Evolutionary conservation across 2,113 vertebrate species (phyloP), one percentile per base, ranked within the genome.

Genomic region (Pseudorasbora parva): DNA sequence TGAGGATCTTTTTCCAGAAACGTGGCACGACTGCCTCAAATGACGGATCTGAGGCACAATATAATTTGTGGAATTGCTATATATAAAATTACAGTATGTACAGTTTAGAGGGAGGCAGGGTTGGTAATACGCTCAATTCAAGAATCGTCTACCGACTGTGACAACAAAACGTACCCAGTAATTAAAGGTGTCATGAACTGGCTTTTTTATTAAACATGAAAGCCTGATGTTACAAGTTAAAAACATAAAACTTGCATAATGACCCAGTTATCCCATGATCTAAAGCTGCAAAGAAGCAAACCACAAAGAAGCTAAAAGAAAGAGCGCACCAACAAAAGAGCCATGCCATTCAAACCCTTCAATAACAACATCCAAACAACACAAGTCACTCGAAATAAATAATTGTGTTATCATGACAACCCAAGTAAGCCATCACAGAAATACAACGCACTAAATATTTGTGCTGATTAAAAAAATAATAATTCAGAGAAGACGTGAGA

Each of bases 41-140:
- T 30, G 62, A 54, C 25, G 11, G 45, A 33, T 54, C 45, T 41
- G 47, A 37, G 11, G 30, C 57, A 25, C 14, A 79, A 49, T 47
- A 23, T 69, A 37, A 51, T 81, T 81, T 81, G 64, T 54, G 78
- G 62, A 54, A 10, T 64, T 47, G 41, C 77, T 79, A 79, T 79
- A 79, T 19, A 64, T 79, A 64, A 79, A 30, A 30, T 15, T 30
- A 66, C 59, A 60, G 37, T 78, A 60, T 25, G n/a, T 60, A 25
- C 0, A 41, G 21, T 49, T 23, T 51, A 51, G 45, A 59, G 30
- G 5, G 2, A 45, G 14, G 59, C 59, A 41, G 62, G 62, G 23
- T 45, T 37, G 47, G 23, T 4, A 23, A 33, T 54, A 59, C 33
- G 12, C 43, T 73, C 8, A 17, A 49, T n/a, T 76, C 10, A 10